Percentiles rank a stretch among this genome's conserved stretches.
phyloP scores from a whole-genome alignment of 2,797 vertebrate genomes.

The Silurus lanzhouensis region DNA sequence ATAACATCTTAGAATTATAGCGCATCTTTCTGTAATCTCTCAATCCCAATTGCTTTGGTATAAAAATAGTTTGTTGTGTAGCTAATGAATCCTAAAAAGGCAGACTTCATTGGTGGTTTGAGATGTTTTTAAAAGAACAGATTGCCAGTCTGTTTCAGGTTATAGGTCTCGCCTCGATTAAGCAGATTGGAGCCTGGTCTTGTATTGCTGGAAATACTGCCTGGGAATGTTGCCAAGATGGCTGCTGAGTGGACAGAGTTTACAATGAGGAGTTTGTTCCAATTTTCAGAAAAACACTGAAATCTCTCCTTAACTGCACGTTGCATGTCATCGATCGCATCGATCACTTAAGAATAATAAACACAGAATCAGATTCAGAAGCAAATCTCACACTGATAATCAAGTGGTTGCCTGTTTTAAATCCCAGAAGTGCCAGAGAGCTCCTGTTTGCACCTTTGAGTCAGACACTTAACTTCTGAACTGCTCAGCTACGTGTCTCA shows the following conservation, averaged over 20 bases:
- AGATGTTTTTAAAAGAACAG: constrained; percentile 2
- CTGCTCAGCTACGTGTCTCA: constrained; percentile 12
- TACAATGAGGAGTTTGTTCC: neutral
- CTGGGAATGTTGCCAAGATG: constrained; percentile 19
- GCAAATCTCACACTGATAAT: neutral
- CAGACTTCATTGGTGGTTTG: neutral
- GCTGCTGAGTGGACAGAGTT: neutral
- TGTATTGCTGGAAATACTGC: constrained; percentile 22
- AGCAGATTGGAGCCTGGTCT: neutral
- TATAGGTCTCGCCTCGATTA: neutral
- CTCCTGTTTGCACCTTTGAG: neutral
- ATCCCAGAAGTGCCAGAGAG: constrained; percentile 4
- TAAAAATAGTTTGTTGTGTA: neutral
- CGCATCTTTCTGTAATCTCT: neutral
- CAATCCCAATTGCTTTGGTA: neutral
- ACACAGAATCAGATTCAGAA: constrained; percentile 1
- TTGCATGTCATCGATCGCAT: neutral
- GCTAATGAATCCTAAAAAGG: neutral
- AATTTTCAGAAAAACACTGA: neutral
- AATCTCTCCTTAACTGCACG: neutral
- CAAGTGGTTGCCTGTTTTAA: neutral
- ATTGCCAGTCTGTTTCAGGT: constrained; percentile 10
- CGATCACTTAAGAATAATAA: neutral
- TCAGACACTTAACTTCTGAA: constrained; percentile 12
- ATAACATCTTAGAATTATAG: neutral